Conservation (phyloP, 2,113 vertebrate genomes). For the Gambusia affinis region DNA sequence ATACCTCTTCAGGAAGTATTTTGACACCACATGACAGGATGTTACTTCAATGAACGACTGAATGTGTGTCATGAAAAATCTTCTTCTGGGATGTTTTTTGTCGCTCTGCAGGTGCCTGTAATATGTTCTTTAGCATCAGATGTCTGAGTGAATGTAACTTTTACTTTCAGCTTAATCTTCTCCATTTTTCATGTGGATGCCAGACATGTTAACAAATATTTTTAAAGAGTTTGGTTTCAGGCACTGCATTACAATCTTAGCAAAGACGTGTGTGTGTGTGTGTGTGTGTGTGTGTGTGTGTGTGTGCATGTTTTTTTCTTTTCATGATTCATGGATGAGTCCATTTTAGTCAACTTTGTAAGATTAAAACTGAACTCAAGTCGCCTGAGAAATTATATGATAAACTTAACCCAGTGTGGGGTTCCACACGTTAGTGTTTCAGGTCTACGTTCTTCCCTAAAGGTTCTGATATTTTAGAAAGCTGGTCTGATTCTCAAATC, state of each 20-base stretch:
- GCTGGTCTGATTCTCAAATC: neutral
- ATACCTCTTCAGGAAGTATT: constrained; percentile 42
- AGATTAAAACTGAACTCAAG: neutral
- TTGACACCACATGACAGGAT: neutral
- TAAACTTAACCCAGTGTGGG: neutral
- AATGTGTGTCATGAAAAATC: neutral
- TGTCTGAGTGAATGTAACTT: neutral
- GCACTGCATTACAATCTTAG: neutral
- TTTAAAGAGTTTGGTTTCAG: neutral
- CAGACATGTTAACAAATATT: neutral
- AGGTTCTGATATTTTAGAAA: neutral
- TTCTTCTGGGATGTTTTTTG: neutral
- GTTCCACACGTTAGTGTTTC: neutral
- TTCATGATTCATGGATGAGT: neutral
- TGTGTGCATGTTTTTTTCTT: neutral
- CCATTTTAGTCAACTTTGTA: neutral
- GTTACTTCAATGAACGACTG: neutral
- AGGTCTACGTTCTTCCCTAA: neutral
- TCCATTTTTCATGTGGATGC: neutral
- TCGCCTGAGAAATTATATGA: too few relatives aligned
- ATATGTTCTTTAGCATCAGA: neutral
- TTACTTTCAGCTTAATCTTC: neutral
- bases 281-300: neutral
- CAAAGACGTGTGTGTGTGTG: neutral
- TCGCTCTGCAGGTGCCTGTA: neutral